phyloP scores from a whole-genome alignment of 1,140 invertebrate genomes.

The Geopemphigus sp. region DNA sequence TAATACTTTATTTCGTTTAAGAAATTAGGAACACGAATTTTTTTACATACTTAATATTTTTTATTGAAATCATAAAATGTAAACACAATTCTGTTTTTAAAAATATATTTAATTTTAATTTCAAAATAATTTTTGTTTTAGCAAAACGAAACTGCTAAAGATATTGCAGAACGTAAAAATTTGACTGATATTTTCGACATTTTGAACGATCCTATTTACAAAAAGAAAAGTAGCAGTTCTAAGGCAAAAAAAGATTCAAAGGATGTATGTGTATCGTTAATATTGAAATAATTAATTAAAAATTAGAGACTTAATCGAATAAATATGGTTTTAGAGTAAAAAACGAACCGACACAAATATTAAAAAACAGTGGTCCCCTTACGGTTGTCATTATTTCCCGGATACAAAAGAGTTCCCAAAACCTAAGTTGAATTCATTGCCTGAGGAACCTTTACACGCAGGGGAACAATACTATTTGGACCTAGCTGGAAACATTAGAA shows the following conservation, averaged over 20 bases:
- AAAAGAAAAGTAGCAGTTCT: conserved; percentile 12
- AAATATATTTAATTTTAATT: no score
- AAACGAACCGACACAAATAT: conserved; percentile 9
- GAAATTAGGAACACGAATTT: no score
- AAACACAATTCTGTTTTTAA: no score
- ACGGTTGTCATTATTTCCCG: conserved; percentile 85
- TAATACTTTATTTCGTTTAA: no score
- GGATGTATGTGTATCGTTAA: conserved; percentile 1
- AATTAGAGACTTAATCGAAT: background rate
- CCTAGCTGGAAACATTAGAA: conserved; percentile 92
- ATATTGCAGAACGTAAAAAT: conserved; percentile 85
- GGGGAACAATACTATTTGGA: conserved; percentile 94
- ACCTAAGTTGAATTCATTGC: conserved; percentile 78
- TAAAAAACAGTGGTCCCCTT: conserved; percentile 70
- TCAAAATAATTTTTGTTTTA: conserved; percentile 54
- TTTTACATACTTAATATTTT: no score
- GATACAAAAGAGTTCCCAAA: conserved; percentile 78
- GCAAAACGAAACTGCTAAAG: conserved; percentile 85
- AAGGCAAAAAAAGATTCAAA: conserved; percentile 30
- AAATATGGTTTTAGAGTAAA: conserved; percentile 12
- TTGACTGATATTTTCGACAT: conserved; percentile 78
- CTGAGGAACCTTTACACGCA: conserved; percentile 77
- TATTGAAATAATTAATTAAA: background rate
- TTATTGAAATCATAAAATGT: no score
- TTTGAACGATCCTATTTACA: conserved; percentile 57